Conservation (phyloP, 2,888 invertebrate genomes). For the Vandiemenella viatica region DNA sequence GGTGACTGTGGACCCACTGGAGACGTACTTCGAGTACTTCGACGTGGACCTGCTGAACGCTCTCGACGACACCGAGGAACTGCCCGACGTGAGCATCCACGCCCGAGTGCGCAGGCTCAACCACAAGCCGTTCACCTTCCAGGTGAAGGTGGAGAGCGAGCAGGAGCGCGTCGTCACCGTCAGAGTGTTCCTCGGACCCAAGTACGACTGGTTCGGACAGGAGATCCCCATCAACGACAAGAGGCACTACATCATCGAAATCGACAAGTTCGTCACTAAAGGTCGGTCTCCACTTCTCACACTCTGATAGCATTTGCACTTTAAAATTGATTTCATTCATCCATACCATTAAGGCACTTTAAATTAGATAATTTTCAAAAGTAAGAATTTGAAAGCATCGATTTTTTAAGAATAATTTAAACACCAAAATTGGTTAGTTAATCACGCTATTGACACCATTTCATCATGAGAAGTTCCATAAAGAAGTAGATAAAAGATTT, state of each 20-base stretch:
- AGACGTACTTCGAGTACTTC: conserved; percentile 20
- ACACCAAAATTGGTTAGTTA: too few species aligned
- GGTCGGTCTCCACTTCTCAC: not conserved
- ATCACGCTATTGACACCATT: too few species aligned
- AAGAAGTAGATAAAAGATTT: too few species aligned
- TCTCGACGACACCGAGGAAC: conserved; percentile 15
- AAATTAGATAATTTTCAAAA: too few species aligned
- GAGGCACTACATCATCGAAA: conserved; percentile 17
- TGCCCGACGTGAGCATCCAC: conserved; percentile 26
- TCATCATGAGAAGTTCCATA: too few species aligned
- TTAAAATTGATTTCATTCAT: too few species aligned
- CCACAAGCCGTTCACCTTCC: conserved; percentile 20
- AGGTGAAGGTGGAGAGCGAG: conserved; percentile 17
- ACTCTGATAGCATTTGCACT: too few species aligned
- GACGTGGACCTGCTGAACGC: conserved; percentile 18
- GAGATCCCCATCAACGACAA: conserved; percentile 16
- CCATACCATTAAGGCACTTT: too few species aligned
- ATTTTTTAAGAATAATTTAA: too few species aligned
- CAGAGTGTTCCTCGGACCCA: conserved; percentile 21
- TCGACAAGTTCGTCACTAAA: conserved; percentile 18
- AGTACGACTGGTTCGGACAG: conserved; percentile 19
- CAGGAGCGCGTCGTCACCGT: conserved; percentile 17
- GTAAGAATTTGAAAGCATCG: too few species aligned
- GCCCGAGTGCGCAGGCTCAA: conserved; percentile 20
- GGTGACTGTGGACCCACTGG: conserved; percentile 17